phyloP scores from a whole-genome alignment of 2,797 vertebrate genomes.

The Serranus cabrilla region DNA sequence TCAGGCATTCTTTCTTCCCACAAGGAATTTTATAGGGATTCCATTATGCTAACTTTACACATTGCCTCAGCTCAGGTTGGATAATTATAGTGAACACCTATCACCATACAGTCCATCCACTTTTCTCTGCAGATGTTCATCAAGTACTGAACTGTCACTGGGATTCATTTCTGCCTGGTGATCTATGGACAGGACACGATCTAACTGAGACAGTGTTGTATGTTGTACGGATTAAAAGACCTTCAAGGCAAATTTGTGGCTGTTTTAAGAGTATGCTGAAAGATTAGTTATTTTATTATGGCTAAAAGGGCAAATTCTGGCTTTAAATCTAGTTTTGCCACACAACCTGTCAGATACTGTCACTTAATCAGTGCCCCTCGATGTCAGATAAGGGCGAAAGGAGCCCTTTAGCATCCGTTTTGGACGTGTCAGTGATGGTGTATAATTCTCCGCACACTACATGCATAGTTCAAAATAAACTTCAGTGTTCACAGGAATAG shows the following conservation, averaged over 20 bases:
- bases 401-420: too few relatives aligned
- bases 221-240: not conserved
- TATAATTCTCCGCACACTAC: too few relatives aligned
- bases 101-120: constrained; percentile 8
- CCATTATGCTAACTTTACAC: constrained; percentile 49
- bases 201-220: too few relatives aligned
- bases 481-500: too few relatives aligned
- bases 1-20: constrained; percentile 42
- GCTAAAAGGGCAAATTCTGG: too few relatives aligned
- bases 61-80: constrained; percentile 27
- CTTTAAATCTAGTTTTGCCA: too few relatives aligned
- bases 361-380: too few relatives aligned
- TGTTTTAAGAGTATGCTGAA: not conserved
- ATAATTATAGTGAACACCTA: constrained; percentile 53
- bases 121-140: constrained; percentile 42
- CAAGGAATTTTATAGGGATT: constrained; percentile 57
- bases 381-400: too few relatives aligned
- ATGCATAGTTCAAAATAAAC: too few relatives aligned
- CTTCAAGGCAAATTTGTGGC: not conserved
- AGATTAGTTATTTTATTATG: too few relatives aligned
- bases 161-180: constrained; percentile 7
- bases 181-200: constrained; percentile 7
- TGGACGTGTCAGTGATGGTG: too few relatives aligned
- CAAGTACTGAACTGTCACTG: constrained; percentile 35
- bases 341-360: too few relatives aligned